These are phyloP conservation scores for Nothoprocta pentlandii DNA, from an alignment of 2,113 vertebrate genomes.

Conservation along the genomic window DNA sequence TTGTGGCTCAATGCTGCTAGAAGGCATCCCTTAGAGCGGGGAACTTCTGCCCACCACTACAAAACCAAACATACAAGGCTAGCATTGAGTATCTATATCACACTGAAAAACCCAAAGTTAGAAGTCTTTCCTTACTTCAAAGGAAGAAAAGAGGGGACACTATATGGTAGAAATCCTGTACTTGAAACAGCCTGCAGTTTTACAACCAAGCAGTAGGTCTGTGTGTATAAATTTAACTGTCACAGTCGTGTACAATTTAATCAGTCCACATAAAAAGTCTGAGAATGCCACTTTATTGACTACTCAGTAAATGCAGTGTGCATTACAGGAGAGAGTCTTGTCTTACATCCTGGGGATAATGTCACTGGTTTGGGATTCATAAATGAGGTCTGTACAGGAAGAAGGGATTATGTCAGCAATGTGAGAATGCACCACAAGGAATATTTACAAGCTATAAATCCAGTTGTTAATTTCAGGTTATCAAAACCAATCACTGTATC, in stretches of 20 bases:
- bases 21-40: not conserved
- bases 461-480: conserved; percentile 78
- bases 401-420: conserved; percentile 59
- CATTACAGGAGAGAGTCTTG: conserved; percentile 13
- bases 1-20: not conserved
- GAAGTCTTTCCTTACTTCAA: not conserved
- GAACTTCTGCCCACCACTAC: not conserved
- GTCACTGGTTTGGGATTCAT: conserved; percentile 60
- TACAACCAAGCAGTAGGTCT: not conserved
- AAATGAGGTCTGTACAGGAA: conserved; percentile 70
- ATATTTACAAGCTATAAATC: conserved; percentile 79
- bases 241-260: not conserved
- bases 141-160: not conserved
- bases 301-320: conserved; percentile 29
- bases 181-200: not conserved
- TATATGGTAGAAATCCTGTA: not conserved
- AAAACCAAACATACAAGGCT: not conserved
- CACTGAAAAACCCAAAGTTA: not conserved
- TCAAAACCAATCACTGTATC: conserved; percentile 70
- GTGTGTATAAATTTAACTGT: conserved; percentile 8
- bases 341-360: conserved; percentile 62
- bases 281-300: conserved; percentile 45
- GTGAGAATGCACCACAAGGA: conserved; percentile 69
- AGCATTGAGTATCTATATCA: not conserved
- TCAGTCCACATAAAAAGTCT: not conserved